phyloP scores from a whole-genome alignment of 2,797 vertebrate genomes.

The Nothura maculosa region DNA sequence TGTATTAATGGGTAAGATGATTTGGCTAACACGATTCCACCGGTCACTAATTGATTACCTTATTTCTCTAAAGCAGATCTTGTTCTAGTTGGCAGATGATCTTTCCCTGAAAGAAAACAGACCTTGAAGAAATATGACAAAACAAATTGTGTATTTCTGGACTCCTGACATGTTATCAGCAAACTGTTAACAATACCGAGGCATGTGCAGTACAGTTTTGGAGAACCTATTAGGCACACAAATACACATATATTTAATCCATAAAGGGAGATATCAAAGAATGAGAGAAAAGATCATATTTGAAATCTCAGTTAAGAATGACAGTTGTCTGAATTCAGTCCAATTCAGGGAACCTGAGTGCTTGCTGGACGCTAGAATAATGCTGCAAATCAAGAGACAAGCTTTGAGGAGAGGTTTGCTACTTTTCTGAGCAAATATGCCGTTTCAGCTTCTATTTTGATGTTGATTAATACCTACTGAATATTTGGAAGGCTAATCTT shows the following conservation, averaged over 20 bases:
- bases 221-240: neutral
- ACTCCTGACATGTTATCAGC: neutral
- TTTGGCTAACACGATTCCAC: neutral
- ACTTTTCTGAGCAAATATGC: neutral
- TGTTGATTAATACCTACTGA: slow-evolving; percentile 48
- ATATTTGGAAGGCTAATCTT: slow-evolving; percentile 24
- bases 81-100: neutral
- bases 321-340: accelerated
- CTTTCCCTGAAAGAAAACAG: neutral
- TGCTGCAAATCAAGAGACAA: neutral
- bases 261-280: neutral
- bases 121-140: neutral
- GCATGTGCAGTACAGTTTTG: neutral
- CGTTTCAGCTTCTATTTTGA: neutral
- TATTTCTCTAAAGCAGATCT: neutral
- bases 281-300: neutral
- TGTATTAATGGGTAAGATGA: neutral
- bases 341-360: neutral
- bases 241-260: neutral
- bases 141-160: neutral
- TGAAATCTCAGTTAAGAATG: neutral
- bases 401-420: neutral
- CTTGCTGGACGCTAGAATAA: neutral
- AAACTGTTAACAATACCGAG: neutral
- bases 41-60: neutral